These are phyloP conservation scores for Acipenser ruthenus DNA, from an alignment of 2,797 vertebrate genomes.

Conservation along the genomic window DNA sequence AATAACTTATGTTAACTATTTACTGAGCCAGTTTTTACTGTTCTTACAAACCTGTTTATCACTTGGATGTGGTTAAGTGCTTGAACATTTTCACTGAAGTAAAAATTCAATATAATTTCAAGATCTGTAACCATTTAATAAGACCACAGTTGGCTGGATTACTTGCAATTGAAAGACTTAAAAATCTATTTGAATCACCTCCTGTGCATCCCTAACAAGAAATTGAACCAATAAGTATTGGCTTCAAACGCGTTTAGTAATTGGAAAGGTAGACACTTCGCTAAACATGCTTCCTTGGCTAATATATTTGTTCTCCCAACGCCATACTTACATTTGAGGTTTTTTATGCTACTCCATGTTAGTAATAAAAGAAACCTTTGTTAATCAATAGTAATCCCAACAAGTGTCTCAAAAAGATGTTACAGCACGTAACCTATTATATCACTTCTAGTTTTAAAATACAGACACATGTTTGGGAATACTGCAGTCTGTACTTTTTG, in stretches of 20 bases:
- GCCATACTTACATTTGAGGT: constrained; percentile 7
- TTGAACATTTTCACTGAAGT: constrained; percentile 25
- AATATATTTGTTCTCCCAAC: constrained; percentile 11
- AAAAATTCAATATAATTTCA: constrained; percentile 51
- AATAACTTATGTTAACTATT: too few species aligned
- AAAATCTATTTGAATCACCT: constrained; percentile 58
- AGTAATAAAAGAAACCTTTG: constrained; percentile 15
- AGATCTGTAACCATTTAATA: constrained; percentile 38
- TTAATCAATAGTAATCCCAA: constrained; percentile 16
- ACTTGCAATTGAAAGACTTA: constrained; percentile 55
- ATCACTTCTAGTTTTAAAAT: constrained; percentile 7
- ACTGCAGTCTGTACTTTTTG: too few species aligned
- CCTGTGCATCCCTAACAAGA: constrained; percentile 38
- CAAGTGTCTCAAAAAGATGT: constrained; percentile 12
- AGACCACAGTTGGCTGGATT: constrained; percentile 23
- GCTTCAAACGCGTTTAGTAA: constrained; percentile 33
- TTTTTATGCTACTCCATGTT: constrained; percentile 6
- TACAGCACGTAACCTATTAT: constrained; percentile 12
- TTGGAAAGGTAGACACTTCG: constrained; percentile 25
- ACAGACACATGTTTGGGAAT: too few species aligned
- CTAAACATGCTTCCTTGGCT: constrained; percentile 13
- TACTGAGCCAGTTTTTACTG: too few species aligned
- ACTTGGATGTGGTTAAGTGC: not conserved
- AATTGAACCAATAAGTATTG: constrained; percentile 33
- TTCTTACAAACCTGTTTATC: too few species aligned